phyloP scores from a whole-genome alignment of 2,888 invertebrate genomes.

The Pammene aurita region DNA sequence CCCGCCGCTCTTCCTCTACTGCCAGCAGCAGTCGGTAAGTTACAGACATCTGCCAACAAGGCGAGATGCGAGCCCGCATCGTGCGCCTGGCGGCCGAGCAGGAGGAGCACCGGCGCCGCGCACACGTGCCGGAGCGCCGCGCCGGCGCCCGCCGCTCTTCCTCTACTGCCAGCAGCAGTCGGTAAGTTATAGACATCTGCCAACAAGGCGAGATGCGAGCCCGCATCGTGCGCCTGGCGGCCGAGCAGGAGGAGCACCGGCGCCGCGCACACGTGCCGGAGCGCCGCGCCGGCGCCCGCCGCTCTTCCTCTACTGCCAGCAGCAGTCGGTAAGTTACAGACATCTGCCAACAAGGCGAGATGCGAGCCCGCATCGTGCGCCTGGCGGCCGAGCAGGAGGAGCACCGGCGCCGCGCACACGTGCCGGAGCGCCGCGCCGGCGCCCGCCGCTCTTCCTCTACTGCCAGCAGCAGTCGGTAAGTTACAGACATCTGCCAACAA shows the following conservation, averaged over 20 bases:
- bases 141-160: conserved; percentile 78
- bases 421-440: conserved; percentile 74
- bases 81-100: conserved; percentile 94
- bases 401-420: conserved; percentile 81
- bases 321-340: conserved; percentile 84
- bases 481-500: conserved; percentile 96
- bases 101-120: conserved; percentile 86
- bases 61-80: conserved; percentile 95
- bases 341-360: conserved; percentile 97
- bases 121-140: conserved; percentile 74
- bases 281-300: conserved; percentile 73
- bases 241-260: conserved; percentile 91
- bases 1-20: conserved; percentile 75
- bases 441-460: conserved; percentile 78
- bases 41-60: conserved; percentile 97
- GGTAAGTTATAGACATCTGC: conserved; percentile 90
- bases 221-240: conserved; percentile 93
- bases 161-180: conserved; percentile 80
- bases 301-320: conserved; percentile 82
- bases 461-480: conserved; percentile 79
- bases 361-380: conserved; percentile 94
- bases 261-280: conserved; percentile 80
- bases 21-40: conserved; percentile 79
- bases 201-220: conserved; percentile 97
- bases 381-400: conserved; percentile 94